These are phyloP conservation scores for Tetranychus urticae DNA, from an alignment of 1,140 invertebrate genomes.

Conservation along the genomic window DNA sequence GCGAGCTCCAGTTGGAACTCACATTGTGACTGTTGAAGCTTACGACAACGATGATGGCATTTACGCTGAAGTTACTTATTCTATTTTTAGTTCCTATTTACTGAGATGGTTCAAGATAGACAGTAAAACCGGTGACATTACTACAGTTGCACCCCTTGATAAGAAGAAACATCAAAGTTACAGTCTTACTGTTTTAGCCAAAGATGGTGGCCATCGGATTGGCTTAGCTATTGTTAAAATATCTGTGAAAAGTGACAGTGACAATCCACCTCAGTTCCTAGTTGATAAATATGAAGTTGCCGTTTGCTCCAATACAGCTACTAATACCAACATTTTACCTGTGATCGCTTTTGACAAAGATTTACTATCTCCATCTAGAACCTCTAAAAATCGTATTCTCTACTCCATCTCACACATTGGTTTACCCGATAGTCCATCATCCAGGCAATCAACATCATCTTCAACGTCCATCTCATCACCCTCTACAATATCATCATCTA, in stretches of 20 bases:
- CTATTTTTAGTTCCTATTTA: constrained; percentile 49
- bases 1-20: constrained; percentile 20
- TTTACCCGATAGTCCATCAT: not conserved
- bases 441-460: not conserved
- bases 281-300: constrained; percentile 44
- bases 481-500: not conserved
- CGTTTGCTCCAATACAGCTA: constrained; percentile 66
- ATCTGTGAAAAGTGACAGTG: constrained; percentile 65
- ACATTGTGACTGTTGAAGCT: constrained; percentile 30
- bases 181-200: constrained; percentile 55
- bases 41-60: constrained; percentile 48
- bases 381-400: not conserved
- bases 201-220: constrained; percentile 53
- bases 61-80: constrained; percentile 52
- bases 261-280: constrained; percentile 72
- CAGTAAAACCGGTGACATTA: constrained; percentile 28
- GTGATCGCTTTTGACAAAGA: constrained; percentile 66
- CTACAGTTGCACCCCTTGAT: constrained; percentile 33
- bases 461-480: not conserved
- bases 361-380: constrained; percentile 2
- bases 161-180: constrained; percentile 42
- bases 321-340: constrained; percentile 33
- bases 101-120: constrained; percentile 53
- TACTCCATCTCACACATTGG: not conserved
- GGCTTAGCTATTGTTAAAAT: constrained; percentile 53